Conservation (phyloP, 1,140 invertebrate genomes). For the Lordiphosa stackelbergi region DNA sequence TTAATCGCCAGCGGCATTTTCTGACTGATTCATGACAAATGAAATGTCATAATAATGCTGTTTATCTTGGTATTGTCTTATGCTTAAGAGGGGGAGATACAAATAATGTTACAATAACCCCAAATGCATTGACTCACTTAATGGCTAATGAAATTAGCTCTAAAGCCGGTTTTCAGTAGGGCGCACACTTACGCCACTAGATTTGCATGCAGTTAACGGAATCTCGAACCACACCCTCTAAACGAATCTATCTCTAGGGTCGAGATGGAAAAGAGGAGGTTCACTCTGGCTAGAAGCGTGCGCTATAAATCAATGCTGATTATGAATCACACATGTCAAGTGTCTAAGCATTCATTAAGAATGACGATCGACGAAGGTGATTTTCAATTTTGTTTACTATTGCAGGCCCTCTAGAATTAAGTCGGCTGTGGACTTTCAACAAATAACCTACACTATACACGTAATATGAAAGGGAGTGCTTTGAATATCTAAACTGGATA, state of each 20-base stretch:
- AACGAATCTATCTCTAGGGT: conserved; percentile 28
- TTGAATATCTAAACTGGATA: conserved; percentile 29
- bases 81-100: no score
- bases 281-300: conserved; percentile 33
- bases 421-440: conserved; percentile 4
- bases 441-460: conserved; percentile 5
- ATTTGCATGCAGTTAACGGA: conserved; percentile 61
- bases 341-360: conserved; percentile 58
- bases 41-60: conserved; percentile 6
- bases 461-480: background rate
- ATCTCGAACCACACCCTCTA: conserved; percentile 17
- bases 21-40: conserved; percentile 57
- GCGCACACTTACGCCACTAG: conserved; percentile 1
- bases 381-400: conserved; percentile 12
- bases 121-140: conserved; percentile 34
- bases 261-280: conserved; percentile 8
- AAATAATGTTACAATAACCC: background rate
- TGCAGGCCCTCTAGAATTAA: conserved; percentile 3
- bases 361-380: conserved; percentile 13
- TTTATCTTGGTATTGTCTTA: no score
- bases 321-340: conserved; percentile 60
- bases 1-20: conserved; percentile 37
- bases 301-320: conserved; percentile 59
- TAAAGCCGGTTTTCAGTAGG: conserved; percentile 43
- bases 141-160: conserved; percentile 31